phyloP scores from a whole-genome alignment of 2,113 vertebrate species.

The Tupaia tana region DNA sequence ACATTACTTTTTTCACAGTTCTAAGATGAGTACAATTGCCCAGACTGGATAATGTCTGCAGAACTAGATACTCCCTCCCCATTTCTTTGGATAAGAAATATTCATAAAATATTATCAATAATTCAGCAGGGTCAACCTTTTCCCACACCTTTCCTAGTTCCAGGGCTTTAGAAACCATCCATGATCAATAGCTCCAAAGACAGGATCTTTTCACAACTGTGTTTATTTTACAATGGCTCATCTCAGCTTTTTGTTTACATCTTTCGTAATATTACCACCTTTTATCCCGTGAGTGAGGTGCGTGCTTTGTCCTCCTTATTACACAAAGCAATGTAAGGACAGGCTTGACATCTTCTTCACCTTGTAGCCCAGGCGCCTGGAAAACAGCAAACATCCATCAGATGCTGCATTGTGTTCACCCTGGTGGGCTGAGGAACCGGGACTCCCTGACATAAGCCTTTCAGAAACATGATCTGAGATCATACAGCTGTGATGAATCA shows the following conservation, averaged over 20 bases:
- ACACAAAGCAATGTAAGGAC: not conserved
- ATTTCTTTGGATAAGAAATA: not conserved
- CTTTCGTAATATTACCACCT: not conserved
- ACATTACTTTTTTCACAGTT: not conserved
- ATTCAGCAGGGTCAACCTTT: not conserved
- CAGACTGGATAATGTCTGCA: not conserved
- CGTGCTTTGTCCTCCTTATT: rapidly evolving
- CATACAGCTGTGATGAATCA: not conserved
- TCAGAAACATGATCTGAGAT: not conserved
- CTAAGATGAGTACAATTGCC: not conserved
- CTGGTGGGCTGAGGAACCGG: not conserved
- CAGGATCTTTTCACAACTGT: not conserved
- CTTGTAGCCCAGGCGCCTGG: not conserved
- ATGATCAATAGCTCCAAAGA: not conserved
- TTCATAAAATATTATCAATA: not conserved
- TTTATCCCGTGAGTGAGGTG: not conserved
- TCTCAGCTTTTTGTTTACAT: not conserved
- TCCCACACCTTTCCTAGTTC: not conserved
- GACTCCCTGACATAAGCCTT: too few relatives aligned
- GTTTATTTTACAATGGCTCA: not conserved
- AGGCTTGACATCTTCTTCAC: not conserved
- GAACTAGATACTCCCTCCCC: not conserved
- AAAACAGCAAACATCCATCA: too few relatives aligned
- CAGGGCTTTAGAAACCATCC: not conserved
- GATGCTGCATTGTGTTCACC: not conserved